A percentile compares a stretch with the other conserved stretches of the same genome.
These are phyloP conservation scores for Calosoma granatense DNA, from an alignment of 1,140 invertebrate genomes.

Conservation along the genomic window DNA sequence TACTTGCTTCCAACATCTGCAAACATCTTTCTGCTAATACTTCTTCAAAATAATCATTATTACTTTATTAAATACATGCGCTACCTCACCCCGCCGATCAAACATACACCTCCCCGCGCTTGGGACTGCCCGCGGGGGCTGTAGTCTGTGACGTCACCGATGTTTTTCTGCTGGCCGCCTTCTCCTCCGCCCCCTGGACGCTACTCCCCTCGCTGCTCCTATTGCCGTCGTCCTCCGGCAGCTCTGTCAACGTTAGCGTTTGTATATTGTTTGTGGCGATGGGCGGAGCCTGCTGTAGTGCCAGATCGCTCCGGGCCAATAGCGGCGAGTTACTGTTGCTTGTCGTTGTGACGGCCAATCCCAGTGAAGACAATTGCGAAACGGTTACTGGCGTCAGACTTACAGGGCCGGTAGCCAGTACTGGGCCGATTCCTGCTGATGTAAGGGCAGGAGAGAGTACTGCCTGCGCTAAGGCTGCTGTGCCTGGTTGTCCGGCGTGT, in stretches of 20 bases:
- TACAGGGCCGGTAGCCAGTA: conserved; percentile 40
- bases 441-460: conserved; percentile 50
- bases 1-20: too few relatives aligned
- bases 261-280: not conserved
- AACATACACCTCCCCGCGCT: conserved; percentile 46
- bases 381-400: conserved; percentile 37
- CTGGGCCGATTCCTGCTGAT: conserved; percentile 44
- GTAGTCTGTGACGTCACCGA: conserved; percentile 31
- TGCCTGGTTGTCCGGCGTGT: conserved; percentile 53
- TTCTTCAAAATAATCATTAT: too few relatives aligned
- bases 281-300: conserved; percentile 16
- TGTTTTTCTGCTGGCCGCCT: conserved; percentile 26
- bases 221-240: conserved; percentile 30
- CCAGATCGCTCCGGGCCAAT: conserved; percentile 32
- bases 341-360: conserved; percentile 19
- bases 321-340: conserved; percentile 34
- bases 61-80: too few relatives aligned
- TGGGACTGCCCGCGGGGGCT: conserved; percentile 33
- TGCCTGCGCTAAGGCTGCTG: conserved; percentile 58
- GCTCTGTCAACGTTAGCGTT: conserved; percentile 25
- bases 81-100: too few relatives aligned
- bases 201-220: conserved; percentile 28
- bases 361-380: conserved; percentile 32
- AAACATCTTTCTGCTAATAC: too few relatives aligned
- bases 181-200: conserved; percentile 11